phyloP scores from a whole-genome alignment of 2,797 vertebrate genomes.

The Hyperoplus lanceolatus region DNA sequence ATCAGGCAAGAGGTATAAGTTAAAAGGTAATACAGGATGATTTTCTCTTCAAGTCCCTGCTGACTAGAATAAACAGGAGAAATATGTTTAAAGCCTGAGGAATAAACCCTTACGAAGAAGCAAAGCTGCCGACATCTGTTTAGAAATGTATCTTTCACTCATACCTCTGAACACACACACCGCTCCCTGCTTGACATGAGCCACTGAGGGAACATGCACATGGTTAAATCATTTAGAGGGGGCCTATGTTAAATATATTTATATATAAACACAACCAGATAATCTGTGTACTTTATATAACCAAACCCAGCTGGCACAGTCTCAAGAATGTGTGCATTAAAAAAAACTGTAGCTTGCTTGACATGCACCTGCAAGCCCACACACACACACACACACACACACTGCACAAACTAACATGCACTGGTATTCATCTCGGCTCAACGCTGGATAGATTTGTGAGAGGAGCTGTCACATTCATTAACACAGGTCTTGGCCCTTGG shows the following conservation, averaged over 20 bases:
- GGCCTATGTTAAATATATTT: neutral
- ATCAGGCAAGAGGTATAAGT: constrained; percentile 6
- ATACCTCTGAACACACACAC: constrained; percentile 16
- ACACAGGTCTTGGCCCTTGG: constrained; percentile 52
- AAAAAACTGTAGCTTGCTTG: constrained; percentile 43
- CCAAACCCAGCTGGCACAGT: constrained; percentile 34
- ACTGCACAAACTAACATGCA: constrained; percentile 3
- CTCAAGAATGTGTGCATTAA: constrained; percentile 37
- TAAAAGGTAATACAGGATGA: constrained; percentile 11
- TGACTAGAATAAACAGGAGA: constrained; percentile 22
- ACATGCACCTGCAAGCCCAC: constrained; percentile 44
- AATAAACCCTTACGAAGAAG: constrained; percentile 50
- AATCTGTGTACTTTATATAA: constrained; percentile 18
- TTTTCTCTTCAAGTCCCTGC: constrained; percentile 25
- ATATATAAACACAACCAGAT: constrained; percentile 23
- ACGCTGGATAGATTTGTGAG: constrained; percentile 63
- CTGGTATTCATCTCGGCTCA: constrained; percentile 59
- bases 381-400: constrained; percentile 15
- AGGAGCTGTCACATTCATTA: constrained; percentile 52
- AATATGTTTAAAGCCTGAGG: constrained; percentile 7
- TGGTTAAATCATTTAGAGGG: constrained; percentile 29
- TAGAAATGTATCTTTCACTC: constrained; percentile 34
- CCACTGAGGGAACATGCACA: constrained; percentile 18
- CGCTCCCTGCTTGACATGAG: constrained; percentile 19
- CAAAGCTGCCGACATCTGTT: constrained; percentile 38